Evolutionary conservation across 1,140 invertebrate species (phyloP), one percentile per base, ranked within the genome.

Genomic region (Danaus melanippus): DNA sequence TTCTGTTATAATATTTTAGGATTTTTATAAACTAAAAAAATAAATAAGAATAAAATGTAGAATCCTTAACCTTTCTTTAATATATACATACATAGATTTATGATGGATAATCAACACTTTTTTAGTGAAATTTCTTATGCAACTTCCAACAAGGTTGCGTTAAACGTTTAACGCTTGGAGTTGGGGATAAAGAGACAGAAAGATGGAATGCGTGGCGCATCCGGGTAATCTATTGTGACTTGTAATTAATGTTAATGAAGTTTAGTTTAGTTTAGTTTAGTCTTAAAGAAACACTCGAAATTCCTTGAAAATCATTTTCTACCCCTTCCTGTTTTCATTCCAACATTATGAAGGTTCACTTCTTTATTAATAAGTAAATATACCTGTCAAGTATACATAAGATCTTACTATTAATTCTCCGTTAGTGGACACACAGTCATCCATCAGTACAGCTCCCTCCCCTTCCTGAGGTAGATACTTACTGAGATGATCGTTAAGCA

Each of bases 401-500:
- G 49, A 51, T 74, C 74, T 70, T 78, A 90, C 89, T 54, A 86
- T 69, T 3, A 87, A 58, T 8, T 86, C 56, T 44, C 86, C 71
- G 41, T 80, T 76, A 1, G 66, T 58, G 0, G 73, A 64, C 2
- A 84, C 72, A 51, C 89, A 90, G 11, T 89, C 79, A 1, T 89
- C 83, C 9, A 82, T 60, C 15, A 90, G 7, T 0, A 84, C 77
- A 7, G 71, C 10, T 1, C 17, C 67, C 0, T 83, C 74, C 9
- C 85, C 77, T 0, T 76, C 59, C 1, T 89, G 76, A 0, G 74
- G 66, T 8, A 84, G 68, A 49, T 86, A 90, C 3, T 80, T 76
- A 40, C 62, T 72, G 1, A 90, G 78, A 42, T 89, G 89, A 0
- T 86, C 83, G n/a, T 89, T 50, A 7, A 90, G 57, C 56, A 89